Percentiles rank a stretch among this genome's conserved stretches.
These are phyloP conservation scores for Rafetus swinhoei DNA, from an alignment of 2,113 vertebrate species.

Conservation along the genomic window DNA sequence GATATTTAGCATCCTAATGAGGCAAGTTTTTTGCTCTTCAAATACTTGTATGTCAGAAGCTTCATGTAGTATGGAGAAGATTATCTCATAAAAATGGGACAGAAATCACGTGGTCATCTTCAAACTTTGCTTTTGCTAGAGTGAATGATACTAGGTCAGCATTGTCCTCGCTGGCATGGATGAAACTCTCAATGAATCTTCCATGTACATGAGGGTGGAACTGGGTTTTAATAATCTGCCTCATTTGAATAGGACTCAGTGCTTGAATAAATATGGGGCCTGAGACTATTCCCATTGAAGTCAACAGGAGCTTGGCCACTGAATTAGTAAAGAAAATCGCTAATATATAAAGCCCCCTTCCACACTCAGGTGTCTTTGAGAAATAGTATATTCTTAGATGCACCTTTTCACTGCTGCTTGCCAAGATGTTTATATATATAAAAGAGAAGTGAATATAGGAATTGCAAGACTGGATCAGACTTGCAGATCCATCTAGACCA, in stretches of 20 bases:
- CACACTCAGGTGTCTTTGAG: background rate
- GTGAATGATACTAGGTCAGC: background rate
- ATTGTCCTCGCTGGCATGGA: background rate
- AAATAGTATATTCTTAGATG: background rate
- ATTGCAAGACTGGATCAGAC: background rate
- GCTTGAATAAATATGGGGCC: background rate
- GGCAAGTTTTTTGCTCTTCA: background rate
- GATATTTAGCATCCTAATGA: background rate
- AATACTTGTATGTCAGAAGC: background rate
- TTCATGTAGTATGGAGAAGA: background rate
- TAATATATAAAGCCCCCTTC: background rate
- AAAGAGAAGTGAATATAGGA: background rate
- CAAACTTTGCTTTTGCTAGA: background rate
- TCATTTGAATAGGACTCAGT: background rate
- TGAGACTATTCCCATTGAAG: background rate
- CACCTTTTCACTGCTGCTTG: background rate
- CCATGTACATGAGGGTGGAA: background rate
- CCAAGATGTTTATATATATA: background rate
- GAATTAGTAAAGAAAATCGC: background rate
- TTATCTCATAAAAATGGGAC: background rate
- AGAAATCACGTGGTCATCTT: background rate
- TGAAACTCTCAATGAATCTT: background rate
- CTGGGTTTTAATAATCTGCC: background rate
- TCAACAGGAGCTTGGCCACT: background rate
- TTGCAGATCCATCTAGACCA: background rate